Percentiles rank a stretch among this genome's conserved stretches.
These are phyloP conservation scores for Psilanteris sp. DNA, from an alignment of 1,140 invertebrate genomes.

Conservation along the genomic window DNA sequence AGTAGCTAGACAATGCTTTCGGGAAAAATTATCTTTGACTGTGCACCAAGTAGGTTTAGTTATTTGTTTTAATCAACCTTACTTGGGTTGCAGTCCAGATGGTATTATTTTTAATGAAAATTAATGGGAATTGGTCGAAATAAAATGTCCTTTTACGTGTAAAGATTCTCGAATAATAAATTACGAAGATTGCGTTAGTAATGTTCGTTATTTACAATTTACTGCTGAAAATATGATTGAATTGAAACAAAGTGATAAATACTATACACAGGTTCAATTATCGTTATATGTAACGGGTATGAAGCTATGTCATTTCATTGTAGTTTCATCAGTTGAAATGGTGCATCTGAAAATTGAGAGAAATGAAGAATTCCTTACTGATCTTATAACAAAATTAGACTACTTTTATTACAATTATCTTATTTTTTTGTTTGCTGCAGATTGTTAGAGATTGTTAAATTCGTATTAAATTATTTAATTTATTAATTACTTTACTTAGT, in stretches of 20 bases:
- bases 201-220: not conserved
- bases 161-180: not conserved
- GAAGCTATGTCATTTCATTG: not conserved
- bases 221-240: not conserved
- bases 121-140: constrained; percentile 55
- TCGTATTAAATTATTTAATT: no score
- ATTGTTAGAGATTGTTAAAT: no score
- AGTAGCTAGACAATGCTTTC: no score
- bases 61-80: constrained; percentile 58
- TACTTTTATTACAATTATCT: no score
- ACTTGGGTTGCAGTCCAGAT: constrained; percentile 63
- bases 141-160: constrained; percentile 49
- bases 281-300: not conserved
- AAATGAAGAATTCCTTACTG: no score
- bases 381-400: no score
- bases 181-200: not conserved
- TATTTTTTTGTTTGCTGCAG: no score
- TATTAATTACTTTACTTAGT: no score
- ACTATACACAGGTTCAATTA: not conserved
- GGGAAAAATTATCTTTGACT: no score
- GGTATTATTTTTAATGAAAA: constrained; percentile 60
- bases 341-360: no score
- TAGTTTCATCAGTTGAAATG: not conserved
- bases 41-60: constrained; percentile 37
- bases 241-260: not conserved